These are phyloP conservation scores for Himalopsyche tibetana DNA, from an alignment of 2,888 invertebrate genomes.

Conservation along the genomic window DNA sequence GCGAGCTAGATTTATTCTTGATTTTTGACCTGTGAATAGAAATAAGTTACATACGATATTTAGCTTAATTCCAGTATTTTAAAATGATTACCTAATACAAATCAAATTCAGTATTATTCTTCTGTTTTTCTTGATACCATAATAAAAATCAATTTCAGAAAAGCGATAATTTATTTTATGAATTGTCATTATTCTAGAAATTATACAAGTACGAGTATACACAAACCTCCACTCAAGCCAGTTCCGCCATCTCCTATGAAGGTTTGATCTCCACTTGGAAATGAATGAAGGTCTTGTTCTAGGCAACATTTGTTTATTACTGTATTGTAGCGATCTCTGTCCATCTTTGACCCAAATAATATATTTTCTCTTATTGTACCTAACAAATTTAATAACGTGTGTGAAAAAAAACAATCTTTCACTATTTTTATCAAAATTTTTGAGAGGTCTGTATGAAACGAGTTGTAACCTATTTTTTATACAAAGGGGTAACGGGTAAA, in stretches of 20 bases:
- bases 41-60: not conserved
- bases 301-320: slow-evolving; percentile 85
- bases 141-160: not conserved
- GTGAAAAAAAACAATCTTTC: too few relatives aligned
- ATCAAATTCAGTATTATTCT: too few relatives aligned
- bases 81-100: not conserved
- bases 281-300: slow-evolving; percentile 83
- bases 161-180: not conserved
- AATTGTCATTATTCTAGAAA: not conserved
- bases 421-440: too few relatives aligned
- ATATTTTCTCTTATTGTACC: slow-evolving; percentile 94
- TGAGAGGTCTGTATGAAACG: not conserved
- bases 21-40: slow-evolving; percentile 54
- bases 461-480: too few relatives aligned
- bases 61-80: not conserved
- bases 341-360: slow-evolving; percentile 87
- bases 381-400: slow-evolving; percentile 57
- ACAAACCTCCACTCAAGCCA: slow-evolving; percentile 85
- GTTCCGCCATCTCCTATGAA: slow-evolving; percentile 91
- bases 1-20: slow-evolving; percentile 68
- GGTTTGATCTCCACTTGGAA: slow-evolving; percentile 89
- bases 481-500: too few relatives aligned
- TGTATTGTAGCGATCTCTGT: slow-evolving; percentile 78
- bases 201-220: not conserved
- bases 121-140: not conserved